Conservation (phyloP, 2,113 vertebrate species). For the Prolemur simus region DNA sequence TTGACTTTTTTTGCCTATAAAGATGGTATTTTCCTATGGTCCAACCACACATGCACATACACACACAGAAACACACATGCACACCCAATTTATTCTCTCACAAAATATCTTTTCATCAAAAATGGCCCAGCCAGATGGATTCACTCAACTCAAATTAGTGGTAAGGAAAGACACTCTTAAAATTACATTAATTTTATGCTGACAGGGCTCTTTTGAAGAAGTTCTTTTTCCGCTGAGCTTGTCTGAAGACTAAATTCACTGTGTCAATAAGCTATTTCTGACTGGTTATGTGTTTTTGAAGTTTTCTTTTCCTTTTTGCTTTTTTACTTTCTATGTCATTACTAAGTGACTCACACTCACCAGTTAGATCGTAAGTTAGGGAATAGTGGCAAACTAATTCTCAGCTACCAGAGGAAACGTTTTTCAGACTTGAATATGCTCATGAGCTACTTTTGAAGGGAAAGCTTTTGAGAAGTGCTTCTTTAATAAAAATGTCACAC, state of each 20-base stretch:
- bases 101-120: constrained; percentile 22
- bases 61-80: not conserved
- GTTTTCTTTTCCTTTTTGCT: not conserved
- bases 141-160: constrained; percentile 31
- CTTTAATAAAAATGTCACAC: not conserved
- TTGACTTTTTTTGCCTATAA: not conserved
- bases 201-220: constrained; percentile 48
- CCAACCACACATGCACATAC: not conserved
- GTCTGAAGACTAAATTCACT: not conserved
- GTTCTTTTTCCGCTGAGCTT: not conserved
- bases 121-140: constrained; percentile 2
- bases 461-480: not conserved
- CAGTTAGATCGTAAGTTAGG: not conserved
- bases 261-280: not conserved
- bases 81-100: not conserved
- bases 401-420: not conserved
- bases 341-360: not conserved
- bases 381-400: not conserved
- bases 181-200: constrained; percentile 45
- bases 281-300: not conserved
- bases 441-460: not conserved
- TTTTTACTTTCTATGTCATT: not conserved
- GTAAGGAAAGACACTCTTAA: constrained; percentile 36
- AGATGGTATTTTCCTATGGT: not conserved
- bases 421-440: not conserved